Conservation (phyloP, 2,797 vertebrate species). For the Mionectes olivaceus region DNA sequence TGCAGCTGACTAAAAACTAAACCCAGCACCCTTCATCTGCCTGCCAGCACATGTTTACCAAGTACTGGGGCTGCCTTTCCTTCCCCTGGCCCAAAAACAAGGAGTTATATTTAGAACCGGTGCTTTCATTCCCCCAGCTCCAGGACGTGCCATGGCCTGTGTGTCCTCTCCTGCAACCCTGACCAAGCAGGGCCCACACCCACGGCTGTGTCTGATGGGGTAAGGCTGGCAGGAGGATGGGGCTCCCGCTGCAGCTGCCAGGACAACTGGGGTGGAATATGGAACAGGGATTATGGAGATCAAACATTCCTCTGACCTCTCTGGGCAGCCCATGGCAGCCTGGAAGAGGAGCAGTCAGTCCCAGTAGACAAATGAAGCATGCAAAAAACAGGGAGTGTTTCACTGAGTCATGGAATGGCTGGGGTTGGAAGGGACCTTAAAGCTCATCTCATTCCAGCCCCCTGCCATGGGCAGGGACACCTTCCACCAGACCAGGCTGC, state of each 20-base stretch:
- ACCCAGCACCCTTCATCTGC: background rate
- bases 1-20: slow-evolving; percentile 10
- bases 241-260: background rate
- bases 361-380: background rate
- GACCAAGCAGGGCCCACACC: background rate
- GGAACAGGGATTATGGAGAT: background rate
- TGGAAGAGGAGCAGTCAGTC: background rate
- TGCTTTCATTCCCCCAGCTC: background rate
- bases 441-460: background rate
- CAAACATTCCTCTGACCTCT: background rate
- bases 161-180: background rate
- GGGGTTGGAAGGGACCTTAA: background rate
- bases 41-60: slow-evolving; percentile 40
- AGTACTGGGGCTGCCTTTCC: background rate
- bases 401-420: background rate
- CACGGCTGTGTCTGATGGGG: background rate
- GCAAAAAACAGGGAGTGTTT: background rate
- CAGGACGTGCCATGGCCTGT: rapidly evolving
- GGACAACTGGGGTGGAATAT: background rate
- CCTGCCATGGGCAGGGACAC: background rate
- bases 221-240: background rate
- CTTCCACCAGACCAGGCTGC: background rate
- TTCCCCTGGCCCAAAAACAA: background rate
- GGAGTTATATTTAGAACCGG: background rate
- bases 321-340: background rate